A percentile compares a stretch with the other conserved stretches of the same genome.
Evolutionary conservation across 2,888 invertebrate genomes (phyloP).

Genomic region (Eupithecia tripunctaria): DNA sequence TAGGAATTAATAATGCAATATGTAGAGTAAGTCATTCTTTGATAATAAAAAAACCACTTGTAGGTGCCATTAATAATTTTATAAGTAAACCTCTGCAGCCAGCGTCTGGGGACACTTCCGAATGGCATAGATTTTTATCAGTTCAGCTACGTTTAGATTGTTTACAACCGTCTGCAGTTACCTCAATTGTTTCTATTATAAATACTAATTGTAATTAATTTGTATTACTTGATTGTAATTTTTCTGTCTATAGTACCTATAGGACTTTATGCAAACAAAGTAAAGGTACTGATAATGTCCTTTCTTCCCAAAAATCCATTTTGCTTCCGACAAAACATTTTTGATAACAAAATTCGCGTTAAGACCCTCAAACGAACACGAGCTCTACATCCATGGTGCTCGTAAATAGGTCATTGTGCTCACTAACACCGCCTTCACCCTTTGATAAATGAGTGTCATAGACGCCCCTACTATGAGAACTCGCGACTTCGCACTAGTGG

Average conservation of each 20-base stretch:
- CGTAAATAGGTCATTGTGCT: constrained; percentile 18
- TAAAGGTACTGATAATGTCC: no score
- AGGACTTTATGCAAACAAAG: no score
- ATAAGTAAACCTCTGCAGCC: neutral
- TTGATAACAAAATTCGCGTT: neutral
- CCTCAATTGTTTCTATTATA: no score
- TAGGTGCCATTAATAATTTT: no score
- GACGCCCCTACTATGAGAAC: constrained; percentile 1
- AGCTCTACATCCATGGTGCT: constrained; percentile 10
- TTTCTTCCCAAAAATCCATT: neutral
- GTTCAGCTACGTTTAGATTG: no score
- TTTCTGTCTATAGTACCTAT: no score
- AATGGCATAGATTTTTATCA: no score
- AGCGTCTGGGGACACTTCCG: no score
- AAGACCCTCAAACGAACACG: neutral
- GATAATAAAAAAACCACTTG: neutral
- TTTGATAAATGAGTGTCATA: constrained; percentile 18
- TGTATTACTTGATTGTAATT: no score
- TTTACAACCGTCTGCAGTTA: no score
- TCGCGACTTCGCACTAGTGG: constrained; percentile 14
- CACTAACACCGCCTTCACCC: constrained; percentile 15
- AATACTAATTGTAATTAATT: no score
- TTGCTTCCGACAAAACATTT: neutral
- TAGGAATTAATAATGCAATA: neutral
- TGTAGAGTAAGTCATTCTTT: neutral